phyloP scores from a whole-genome alignment of 2,888 invertebrate species.

The Pachymerium ferrugineum region DNA sequence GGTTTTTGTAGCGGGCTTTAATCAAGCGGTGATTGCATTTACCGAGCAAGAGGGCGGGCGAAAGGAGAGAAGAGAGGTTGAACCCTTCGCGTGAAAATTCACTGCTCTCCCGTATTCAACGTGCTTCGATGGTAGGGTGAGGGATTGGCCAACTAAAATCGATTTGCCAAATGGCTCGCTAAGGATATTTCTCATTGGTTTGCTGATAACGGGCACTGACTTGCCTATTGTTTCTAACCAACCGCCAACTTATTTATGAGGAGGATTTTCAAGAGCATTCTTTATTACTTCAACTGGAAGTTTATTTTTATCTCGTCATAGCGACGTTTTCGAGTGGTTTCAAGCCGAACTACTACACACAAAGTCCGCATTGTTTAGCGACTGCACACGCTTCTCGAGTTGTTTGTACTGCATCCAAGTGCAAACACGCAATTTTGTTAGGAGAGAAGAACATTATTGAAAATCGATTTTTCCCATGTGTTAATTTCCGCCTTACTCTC shows the following conservation, averaged over 20 bases:
- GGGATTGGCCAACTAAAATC: slow-evolving; percentile 5
- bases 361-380: background rate
- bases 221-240: background rate
- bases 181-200: slow-evolving; percentile 15
- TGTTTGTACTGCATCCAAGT: background rate
- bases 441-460: no score
- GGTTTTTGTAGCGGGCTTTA: slow-evolving; percentile 8
- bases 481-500: background rate
- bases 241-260: background rate
- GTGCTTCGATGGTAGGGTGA: background rate
- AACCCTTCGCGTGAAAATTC: slow-evolving; percentile 11
- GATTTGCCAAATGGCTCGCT: slow-evolving; percentile 13
- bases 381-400: background rate
- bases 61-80: background rate
- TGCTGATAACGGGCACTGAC: slow-evolving; percentile 11
- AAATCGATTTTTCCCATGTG: slow-evolving; percentile 16
- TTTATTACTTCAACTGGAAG: background rate
- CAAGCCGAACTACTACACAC: no score
- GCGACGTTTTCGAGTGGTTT: no score
- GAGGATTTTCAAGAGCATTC: background rate
- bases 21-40: slow-evolving; percentile 21
- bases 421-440: background rate
- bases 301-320: no score
- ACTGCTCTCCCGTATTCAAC: background rate
- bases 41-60: slow-evolving; percentile 15